Evolutionary conservation across 2,888 invertebrate species (phyloP).

Genomic region (Ctenicera cuprea): DNA sequence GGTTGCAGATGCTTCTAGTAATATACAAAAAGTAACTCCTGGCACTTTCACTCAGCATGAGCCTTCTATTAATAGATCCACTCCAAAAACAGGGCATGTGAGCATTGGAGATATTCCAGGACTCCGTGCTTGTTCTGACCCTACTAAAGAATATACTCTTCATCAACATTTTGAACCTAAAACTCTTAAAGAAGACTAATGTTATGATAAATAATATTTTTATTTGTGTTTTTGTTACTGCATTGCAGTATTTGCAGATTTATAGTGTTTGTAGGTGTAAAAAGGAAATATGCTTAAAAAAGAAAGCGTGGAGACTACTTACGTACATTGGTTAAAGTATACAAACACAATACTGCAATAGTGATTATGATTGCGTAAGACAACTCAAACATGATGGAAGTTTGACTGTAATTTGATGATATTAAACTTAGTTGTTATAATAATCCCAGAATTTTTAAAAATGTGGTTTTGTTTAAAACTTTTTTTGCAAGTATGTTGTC

Average conservation of each 20-base stretch:
- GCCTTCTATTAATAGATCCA: slow-evolving; percentile 49
- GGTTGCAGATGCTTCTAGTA: slow-evolving; percentile 55
- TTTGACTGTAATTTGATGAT: slow-evolving; percentile 40
- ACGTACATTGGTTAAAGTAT: slow-evolving; percentile 5
- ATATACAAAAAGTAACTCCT: slow-evolving; percentile 40
- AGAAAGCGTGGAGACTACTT: background rate
- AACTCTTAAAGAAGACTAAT: slow-evolving; percentile 67
- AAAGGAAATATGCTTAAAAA: slow-evolving; percentile 16
- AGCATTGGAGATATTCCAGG: slow-evolving; percentile 62
- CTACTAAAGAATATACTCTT: slow-evolving; percentile 62
- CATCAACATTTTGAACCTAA: slow-evolving; percentile 67
- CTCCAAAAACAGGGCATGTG: slow-evolving; percentile 61
- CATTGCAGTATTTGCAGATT: slow-evolving; percentile 18
- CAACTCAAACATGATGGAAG: slow-evolving; percentile 32
- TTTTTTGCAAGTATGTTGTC: background rate
- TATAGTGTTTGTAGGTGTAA: slow-evolving; percentile 6
- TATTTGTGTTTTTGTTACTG: slow-evolving; percentile 29
- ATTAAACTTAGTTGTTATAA: slow-evolving; percentile 29
- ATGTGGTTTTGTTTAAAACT: background rate
- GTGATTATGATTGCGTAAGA: slow-evolving; percentile 33
- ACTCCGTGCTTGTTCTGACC: slow-evolving; percentile 35
- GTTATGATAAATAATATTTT: slow-evolving; percentile 5
- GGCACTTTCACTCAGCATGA: slow-evolving; percentile 57
- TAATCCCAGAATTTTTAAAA: slow-evolving; percentile 9
- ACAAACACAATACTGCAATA: background rate